Evolutionary conservation across 2,797 vertebrate species (phyloP).

Genomic region (Falco columbarius): DNA sequence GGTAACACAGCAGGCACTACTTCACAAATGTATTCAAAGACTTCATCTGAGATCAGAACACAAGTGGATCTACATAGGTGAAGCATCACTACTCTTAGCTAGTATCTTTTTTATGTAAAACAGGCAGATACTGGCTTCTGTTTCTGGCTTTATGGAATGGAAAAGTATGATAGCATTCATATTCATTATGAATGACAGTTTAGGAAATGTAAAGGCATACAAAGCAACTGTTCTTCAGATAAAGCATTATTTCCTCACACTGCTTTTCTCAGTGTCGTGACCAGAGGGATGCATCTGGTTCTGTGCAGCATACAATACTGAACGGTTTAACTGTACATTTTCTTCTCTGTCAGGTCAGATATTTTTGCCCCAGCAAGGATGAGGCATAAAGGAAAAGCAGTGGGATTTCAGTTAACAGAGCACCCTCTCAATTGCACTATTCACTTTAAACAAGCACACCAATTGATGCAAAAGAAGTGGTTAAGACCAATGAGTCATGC

Average conservation of each 20-base stretch:
- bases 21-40: not conserved
- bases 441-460: not conserved
- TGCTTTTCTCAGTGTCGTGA: not conserved
- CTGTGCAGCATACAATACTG: not conserved
- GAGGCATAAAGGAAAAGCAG: not conserved
- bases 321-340: not conserved
- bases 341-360: not conserved
- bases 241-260: not conserved
- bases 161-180: not conserved
- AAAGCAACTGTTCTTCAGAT: not conserved
- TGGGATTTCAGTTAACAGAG: not conserved
- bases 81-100: not conserved
- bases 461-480: not conserved
- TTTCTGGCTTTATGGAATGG: not conserved
- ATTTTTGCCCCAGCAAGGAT: not conserved
- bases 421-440: not conserved
- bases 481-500: not conserved
- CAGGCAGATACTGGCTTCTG: not conserved
- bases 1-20: not conserved
- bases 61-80: fast-evolving
- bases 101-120: not conserved
- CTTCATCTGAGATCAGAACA: not conserved
- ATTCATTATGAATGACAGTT: not conserved
- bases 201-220: not conserved
- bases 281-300: not conserved